Evolutionary conservation across 35 echinoderm and acorn worm genomes (phyloP).

Genomic region (Lytechinus variegatus): DNA sequence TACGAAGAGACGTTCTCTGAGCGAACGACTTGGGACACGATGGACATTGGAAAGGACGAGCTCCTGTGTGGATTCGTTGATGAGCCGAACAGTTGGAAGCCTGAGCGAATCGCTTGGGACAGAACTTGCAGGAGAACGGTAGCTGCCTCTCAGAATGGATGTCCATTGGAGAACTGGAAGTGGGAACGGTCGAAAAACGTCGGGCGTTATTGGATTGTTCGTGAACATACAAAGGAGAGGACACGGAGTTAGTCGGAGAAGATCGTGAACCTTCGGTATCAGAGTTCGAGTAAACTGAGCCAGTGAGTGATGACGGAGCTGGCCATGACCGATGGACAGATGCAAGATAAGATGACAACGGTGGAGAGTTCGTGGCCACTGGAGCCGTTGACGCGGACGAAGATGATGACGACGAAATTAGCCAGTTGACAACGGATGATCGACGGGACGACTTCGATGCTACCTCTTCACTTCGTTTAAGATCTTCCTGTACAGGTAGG

Average conservation of each 20-base stretch:
- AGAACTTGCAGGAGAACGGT: background rate
- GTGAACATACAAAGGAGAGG: background rate
- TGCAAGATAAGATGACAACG: background rate
- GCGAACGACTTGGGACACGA: constrained; percentile 50
- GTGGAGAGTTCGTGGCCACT: background rate
- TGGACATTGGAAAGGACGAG: constrained; percentile 24
- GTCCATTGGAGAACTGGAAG: background rate
- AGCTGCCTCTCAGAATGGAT: background rate
- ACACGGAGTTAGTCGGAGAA: background rate
- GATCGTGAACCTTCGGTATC: background rate
- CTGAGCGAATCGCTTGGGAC: constrained; percentile 49
- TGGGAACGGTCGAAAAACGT: background rate
- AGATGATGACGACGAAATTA: background rate
- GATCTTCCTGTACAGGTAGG: background rate
- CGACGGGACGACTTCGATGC: background rate
- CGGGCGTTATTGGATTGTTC: background rate
- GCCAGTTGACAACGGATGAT: background rate
- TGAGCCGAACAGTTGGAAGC: constrained; percentile 4
- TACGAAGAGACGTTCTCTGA: constrained; percentile 33
- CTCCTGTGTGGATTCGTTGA: constrained; percentile 48
- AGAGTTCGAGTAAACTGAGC: background rate
- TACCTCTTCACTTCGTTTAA: background rate
- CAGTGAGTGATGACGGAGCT: background rate
- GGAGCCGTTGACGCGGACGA: background rate
- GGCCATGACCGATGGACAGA: background rate